Percentiles rank a stretch among this genome's conserved stretches.
phyloP scores from a whole-genome alignment of 23 tunicate species.

The Phallusia fumigata region DNA sequence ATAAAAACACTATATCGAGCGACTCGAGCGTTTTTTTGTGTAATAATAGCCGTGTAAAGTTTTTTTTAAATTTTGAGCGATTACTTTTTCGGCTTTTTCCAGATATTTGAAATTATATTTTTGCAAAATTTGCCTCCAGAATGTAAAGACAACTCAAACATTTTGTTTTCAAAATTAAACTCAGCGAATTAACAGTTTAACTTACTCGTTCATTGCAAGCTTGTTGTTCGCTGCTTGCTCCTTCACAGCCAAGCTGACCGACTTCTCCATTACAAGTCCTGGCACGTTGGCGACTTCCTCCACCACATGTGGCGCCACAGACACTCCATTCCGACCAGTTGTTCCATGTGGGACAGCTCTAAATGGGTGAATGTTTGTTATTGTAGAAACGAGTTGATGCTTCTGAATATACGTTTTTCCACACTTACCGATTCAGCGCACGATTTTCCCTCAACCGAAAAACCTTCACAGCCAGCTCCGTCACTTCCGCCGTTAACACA shows the following conservation, averaged over 20 bases:
- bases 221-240: slow-evolving; percentile 38
- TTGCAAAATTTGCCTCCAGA: neutral
- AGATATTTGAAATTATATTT: neutral
- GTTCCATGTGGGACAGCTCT: slow-evolving; percentile 71
- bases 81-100: too few species aligned
- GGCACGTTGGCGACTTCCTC: slow-evolving; percentile 34
- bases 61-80: too few species aligned
- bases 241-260: slow-evolving; percentile 60
- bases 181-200: too few species aligned
- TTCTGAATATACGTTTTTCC: neutral
- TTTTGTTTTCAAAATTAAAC: too few species aligned
- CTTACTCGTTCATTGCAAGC: slow-evolving; percentile 60
- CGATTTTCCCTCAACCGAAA: slow-evolving; percentile 5
- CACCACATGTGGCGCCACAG: slow-evolving; percentile 67
- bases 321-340: slow-evolving; percentile 60
- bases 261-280: slow-evolving; percentile 46
- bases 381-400: neutral
- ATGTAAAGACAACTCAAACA: too few species aligned
- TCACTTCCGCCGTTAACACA: slow-evolving; percentile 4
- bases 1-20: too few species aligned
- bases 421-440: slow-evolving; percentile 21
- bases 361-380: neutral
- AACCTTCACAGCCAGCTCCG: slow-evolving; percentile 44
- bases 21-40: too few species aligned
- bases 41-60: too few species aligned